Conservation (phyloP, 1,140 invertebrate species). For the Drosophila repleta region DNA sequence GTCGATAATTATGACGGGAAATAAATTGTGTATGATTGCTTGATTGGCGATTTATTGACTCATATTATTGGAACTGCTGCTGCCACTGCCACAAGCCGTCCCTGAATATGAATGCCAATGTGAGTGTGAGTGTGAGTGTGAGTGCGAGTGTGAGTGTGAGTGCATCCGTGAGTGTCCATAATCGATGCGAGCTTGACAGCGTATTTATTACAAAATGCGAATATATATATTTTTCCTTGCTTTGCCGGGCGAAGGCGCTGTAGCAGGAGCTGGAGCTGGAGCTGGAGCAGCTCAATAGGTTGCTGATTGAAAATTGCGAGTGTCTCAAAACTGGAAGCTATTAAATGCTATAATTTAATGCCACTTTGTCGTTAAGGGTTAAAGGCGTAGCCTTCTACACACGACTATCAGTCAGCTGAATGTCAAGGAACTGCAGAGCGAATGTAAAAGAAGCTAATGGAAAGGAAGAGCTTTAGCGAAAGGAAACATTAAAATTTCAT, state of each 20-base stretch:
- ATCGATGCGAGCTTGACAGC: conserved; percentile 76
- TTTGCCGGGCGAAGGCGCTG: too few species aligned
- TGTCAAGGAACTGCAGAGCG: neutral
- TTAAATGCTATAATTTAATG: conserved; percentile 55
- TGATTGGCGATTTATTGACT: conserved; percentile 84
- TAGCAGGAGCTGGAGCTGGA: neutral
- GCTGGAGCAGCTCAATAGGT: conserved; percentile 39
- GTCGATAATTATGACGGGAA: conserved; percentile 83
- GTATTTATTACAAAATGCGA: conserved; percentile 78
- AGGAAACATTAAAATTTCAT: too few species aligned
- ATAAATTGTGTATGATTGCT: conserved; percentile 83
- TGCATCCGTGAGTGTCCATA: conserved; percentile 78
- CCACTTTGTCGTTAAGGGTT: neutral
- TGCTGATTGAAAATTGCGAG: conserved; percentile 65
- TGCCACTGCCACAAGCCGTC: conserved; percentile 39
- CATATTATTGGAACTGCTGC: conserved; percentile 80
- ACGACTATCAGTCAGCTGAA: conserved; percentile 1
- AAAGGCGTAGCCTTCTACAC: neutral
- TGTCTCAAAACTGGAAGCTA: conserved; percentile 65
- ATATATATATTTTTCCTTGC: conserved; percentile 51
- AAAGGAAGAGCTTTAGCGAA: neutral
- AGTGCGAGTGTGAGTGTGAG: conserved; percentile 55
- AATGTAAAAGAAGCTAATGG: neutral
- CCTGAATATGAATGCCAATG: conserved; percentile 25
- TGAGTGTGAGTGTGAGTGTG: conserved; percentile 34